phyloP scores from a whole-genome alignment of 2,888 invertebrate genomes.

The Unio delphinus region DNA sequence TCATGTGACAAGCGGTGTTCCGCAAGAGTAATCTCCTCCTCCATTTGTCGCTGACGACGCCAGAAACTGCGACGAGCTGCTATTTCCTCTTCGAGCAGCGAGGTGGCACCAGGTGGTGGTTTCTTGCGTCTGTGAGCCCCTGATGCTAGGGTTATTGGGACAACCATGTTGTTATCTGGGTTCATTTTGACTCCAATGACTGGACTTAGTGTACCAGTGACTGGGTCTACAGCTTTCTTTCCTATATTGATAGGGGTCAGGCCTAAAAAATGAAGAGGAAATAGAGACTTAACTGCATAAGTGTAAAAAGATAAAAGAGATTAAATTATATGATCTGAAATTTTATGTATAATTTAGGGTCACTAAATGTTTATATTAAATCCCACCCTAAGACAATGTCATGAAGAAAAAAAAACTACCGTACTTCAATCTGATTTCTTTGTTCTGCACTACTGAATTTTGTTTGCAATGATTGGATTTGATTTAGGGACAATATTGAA shows the following conservation, averaged over 20 bases:
- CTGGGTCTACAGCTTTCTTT: conserved; percentile 62
- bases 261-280: conserved; percentile 40
- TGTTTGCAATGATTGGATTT: too few relatives aligned
- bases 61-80: conserved; percentile 63
- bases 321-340: too few relatives aligned
- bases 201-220: conserved; percentile 65
- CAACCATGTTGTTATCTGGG: conserved; percentile 59
- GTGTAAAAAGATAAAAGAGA: too few relatives aligned
- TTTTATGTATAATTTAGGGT: too few relatives aligned
- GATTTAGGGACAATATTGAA: too few relatives aligned
- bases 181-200: conserved; percentile 61
- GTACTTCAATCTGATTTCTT: too few relatives aligned
- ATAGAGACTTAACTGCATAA: neutral
- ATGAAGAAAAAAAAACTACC: too few relatives aligned
- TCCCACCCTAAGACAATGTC: too few relatives aligned
- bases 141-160: conserved; percentile 64
- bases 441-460: too few relatives aligned
- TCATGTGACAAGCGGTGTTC: conserved; percentile 54
- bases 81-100: conserved; percentile 66
- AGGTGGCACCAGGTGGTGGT: conserved; percentile 63
- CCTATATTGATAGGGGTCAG: conserved; percentile 66
- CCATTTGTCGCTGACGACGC: conserved; percentile 63
- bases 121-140: conserved; percentile 59
- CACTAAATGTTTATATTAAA: too few relatives aligned
- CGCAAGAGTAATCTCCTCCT: conserved; percentile 54